Base-by-base conservation (phyloP, 2,113 vertebrate species). In the Pimephales promelas region DNA sequence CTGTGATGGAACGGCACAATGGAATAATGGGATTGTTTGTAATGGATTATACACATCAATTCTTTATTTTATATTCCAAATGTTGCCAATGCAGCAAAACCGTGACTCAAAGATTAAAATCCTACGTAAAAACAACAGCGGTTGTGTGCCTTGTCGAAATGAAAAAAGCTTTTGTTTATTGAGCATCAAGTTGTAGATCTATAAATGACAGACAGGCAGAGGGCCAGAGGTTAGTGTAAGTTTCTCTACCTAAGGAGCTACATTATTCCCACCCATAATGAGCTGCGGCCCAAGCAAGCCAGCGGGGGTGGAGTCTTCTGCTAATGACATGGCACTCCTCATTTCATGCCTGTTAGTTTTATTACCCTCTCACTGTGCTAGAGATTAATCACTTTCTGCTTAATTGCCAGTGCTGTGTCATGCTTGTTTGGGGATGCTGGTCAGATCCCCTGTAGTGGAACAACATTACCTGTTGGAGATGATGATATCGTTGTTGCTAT, bases 281-380 rank as follows among this genome's bases (percentile, higher is more conserved):
- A 54, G 24, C 70, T 22, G 85, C 74, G 70, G 82, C 26, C 3
- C 72, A 73, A 76, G 76, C 56, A 64, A 83, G 81, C 62, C 85
- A 86, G 90, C 45, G 57, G 49, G 79, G 68, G 84, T 49, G 75
- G 83, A 86, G 84, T 79, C 71, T 34, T 84, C 68, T n/a, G 49
- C 59, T 85, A 85, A 89, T 87, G 86, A 92, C 88, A 86, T 88
- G 82, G 86, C 85, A 84, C 84, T 92, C 88, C 89, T 91, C 64
- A 84, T 93, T 92, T 92, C 88, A 90, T 87, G 91, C 83, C 68
- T 83, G 3, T 24, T 91, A 80, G 88, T 87, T 91, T 91, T 89
- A 92, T 90, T 90, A 85, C 61, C 24, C 83, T 87, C 85, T 80
- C 82, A 74, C 85, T 64, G 54, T 87, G 49, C 47, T 70, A 31